Conservation (phyloP, 2,888 invertebrate species). For the Caenorhabditis parvicauda region DNA sequence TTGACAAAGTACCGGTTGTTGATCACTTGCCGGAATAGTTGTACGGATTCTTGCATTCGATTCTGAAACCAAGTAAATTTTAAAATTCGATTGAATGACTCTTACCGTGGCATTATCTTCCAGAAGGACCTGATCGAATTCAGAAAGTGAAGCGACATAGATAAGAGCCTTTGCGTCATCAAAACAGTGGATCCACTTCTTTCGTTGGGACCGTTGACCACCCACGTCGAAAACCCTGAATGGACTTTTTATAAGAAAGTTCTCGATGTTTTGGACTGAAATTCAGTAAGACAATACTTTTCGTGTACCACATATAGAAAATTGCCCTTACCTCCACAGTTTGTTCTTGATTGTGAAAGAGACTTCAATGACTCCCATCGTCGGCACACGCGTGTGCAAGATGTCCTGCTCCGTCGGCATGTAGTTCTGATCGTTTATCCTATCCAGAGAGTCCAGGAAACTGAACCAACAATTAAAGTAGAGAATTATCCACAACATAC, state of each 20-base stretch:
- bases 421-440: constrained; percentile 42
- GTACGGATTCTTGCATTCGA: constrained; percentile 99
- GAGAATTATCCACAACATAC: constrained; percentile 70
- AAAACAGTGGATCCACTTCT: constrained; percentile 99
- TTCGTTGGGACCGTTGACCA: constrained; percentile 87
- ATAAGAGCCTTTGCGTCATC: constrained; percentile 89
- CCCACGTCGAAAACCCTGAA: constrained; percentile 96
- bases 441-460: constrained; percentile 50
- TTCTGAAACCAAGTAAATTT: constrained; percentile 71
- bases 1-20: constrained; percentile 97
- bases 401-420: constrained; percentile 53
- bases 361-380: constrained; percentile 61
- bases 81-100: background rate
- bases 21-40: constrained; percentile 98
- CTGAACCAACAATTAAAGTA: too few species aligned
- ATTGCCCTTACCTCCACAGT: constrained; percentile 12
- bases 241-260: background rate
- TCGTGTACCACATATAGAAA: constrained; percentile 6
- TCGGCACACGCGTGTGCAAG: constrained; percentile 51
- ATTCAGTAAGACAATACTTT: background rate
- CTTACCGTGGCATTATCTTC: constrained; percentile 97
- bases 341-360: constrained; percentile 52
- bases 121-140: constrained; percentile 98
- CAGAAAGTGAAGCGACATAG: constrained; percentile 99
- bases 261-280: background rate